phyloP scores from a whole-genome alignment of 2,888 invertebrate species.

The Salpingus planirostris region DNA sequence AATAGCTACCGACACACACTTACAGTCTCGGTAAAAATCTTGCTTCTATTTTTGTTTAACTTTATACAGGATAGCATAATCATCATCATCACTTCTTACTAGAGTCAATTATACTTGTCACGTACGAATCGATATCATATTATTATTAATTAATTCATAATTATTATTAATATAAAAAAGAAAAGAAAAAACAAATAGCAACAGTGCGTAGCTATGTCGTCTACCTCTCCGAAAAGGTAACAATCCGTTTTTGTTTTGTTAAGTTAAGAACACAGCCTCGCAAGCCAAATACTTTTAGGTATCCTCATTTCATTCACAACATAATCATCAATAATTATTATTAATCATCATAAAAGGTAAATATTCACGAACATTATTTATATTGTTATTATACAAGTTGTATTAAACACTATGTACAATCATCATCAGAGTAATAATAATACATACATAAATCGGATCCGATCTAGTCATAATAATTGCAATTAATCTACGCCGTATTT shows the following conservation, averaged over 20 bases:
- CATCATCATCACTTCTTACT: constrained; percentile 29
- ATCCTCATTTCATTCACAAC: constrained; percentile 28
- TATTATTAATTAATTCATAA: constrained; percentile 17
- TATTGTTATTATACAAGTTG: constrained; percentile 26
- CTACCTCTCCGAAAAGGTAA: constrained; percentile 30
- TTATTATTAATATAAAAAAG: constrained; percentile 18
- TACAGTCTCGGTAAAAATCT: constrained; percentile 37
- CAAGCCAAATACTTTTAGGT: constrained; percentile 52
- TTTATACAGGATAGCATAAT: constrained; percentile 32
- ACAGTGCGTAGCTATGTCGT: constrained; percentile 37
- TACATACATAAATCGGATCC: too few species aligned
- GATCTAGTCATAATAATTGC: too few species aligned
- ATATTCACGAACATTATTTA: constrained; percentile 28
- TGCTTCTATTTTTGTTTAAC: too few species aligned
- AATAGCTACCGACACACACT: constrained; percentile 40
- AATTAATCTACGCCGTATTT: too few species aligned
- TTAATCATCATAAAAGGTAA: too few species aligned
- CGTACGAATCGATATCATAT: too few species aligned
- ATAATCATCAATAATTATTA: too few species aligned
- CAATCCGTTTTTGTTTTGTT: constrained; percentile 36
- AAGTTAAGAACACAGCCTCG: constrained; percentile 50
- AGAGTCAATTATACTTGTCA: too few species aligned
- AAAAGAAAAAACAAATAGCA: constrained; percentile 29
- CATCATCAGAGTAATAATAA: too few species aligned
- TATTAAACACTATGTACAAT: constrained; percentile 41